Conservation (phyloP, 2,797 vertebrate genomes). For the Sebastes hubbsi region DNA sequence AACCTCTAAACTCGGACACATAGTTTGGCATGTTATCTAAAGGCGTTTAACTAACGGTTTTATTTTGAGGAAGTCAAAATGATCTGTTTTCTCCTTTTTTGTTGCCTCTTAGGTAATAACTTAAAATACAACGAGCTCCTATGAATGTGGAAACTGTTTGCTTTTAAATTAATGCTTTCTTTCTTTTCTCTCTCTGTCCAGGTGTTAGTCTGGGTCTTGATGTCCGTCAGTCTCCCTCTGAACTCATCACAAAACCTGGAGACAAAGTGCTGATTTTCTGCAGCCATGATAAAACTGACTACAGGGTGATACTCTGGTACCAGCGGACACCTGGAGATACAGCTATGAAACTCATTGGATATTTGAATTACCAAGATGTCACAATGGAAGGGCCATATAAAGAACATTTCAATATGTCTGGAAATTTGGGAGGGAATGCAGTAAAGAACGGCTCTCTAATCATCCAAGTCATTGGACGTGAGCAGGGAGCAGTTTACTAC, state of each 20-base stretch:
- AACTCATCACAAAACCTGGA: not conserved
- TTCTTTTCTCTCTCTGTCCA: not conserved
- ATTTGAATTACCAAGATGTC: not conserved
- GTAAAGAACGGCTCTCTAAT: conserved; percentile 46
- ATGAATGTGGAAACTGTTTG: not conserved
- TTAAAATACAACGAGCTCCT: accelerated
- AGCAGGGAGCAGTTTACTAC: conserved; percentile 59
- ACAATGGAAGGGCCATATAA: no score
- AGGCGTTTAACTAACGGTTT: not conserved
- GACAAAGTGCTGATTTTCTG: conserved; percentile 30
- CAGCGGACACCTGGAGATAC: conserved; percentile 14
- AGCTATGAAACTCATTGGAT: conserved; percentile 33
- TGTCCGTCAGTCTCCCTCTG: conserved; percentile 16
- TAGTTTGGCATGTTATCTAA: not conserved
- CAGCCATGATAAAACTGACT: conserved; percentile 33
- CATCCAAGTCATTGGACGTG: not conserved
- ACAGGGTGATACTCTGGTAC: conserved; percentile 44
- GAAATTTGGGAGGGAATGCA: conserved; percentile 12
- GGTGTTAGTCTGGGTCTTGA: conserved; percentile 29
- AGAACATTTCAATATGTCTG: not conserved
- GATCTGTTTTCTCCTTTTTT: not conserved
- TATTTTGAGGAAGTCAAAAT: not conserved
- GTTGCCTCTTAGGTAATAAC: conserved; percentile 11
- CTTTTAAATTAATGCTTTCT: not conserved
- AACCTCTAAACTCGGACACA: not conserved